Evolutionary conservation across 2,797 vertebrate genomes (phyloP).

Genomic region (Aulostomus chinensis): DNA sequence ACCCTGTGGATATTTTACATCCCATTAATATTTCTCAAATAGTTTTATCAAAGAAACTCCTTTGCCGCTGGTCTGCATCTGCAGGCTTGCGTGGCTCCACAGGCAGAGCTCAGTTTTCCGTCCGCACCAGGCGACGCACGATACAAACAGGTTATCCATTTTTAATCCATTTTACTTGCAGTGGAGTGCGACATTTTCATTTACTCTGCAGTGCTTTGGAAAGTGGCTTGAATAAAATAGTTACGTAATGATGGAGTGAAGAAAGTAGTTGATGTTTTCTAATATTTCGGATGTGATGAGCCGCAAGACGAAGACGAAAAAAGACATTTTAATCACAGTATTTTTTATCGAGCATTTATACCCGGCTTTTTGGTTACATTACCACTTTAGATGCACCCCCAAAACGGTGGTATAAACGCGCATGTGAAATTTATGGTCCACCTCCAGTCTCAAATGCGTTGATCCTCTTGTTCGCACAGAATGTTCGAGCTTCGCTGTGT

Average conservation of each 20-base stretch:
- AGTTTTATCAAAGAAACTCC: constrained; percentile 5
- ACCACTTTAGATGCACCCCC: too few relatives aligned
- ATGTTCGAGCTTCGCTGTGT: too few relatives aligned
- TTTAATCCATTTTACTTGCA: constrained; percentile 51
- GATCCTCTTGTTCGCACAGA: too few relatives aligned
- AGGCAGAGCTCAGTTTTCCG: constrained; percentile 25
- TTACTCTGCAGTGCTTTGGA: constrained; percentile 11
- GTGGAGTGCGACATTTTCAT: constrained; percentile 30
- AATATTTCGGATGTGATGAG: background rate
- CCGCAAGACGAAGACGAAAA: too few relatives aligned
- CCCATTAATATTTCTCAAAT: background rate
- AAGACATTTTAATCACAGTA: too few relatives aligned
- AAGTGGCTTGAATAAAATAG: constrained; percentile 27
- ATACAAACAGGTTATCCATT: constrained; percentile 52
- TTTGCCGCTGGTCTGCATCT: background rate
- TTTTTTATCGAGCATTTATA: too few relatives aligned
- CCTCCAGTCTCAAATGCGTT: too few relatives aligned
- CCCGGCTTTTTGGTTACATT: too few relatives aligned
- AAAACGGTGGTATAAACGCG: too few relatives aligned
- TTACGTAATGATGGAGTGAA: constrained; percentile 3
- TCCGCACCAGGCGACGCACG: constrained; percentile 20
- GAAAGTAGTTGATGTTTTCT: background rate
- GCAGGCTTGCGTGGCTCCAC: background rate
- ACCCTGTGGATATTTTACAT: background rate
- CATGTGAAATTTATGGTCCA: too few relatives aligned